Conservation (phyloP, 2,113 vertebrate species). For the Orientallactaga bullata region DNA sequence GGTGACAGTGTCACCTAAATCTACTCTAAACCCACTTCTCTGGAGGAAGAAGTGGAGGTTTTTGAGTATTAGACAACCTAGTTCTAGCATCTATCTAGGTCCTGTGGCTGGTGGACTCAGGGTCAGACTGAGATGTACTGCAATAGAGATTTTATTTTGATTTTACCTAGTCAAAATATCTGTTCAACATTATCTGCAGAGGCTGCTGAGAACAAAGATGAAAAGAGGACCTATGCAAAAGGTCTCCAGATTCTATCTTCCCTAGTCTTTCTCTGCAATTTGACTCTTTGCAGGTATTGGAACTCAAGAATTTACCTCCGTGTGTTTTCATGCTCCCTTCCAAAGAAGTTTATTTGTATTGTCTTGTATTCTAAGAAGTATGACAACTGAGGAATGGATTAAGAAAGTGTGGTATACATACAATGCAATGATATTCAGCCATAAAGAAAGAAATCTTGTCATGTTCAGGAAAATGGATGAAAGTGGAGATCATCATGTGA, state of each 20-base stretch:
- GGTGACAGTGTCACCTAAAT: neutral
- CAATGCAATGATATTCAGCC: neutral
- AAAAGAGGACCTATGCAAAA: neutral
- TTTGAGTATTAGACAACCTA: neutral
- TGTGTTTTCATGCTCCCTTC: neutral
- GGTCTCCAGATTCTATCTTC: neutral
- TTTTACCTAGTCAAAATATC: neutral
- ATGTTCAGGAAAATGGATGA: neutral
- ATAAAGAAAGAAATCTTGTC: neutral
- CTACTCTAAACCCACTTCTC: neutral
- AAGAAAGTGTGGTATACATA: neutral
- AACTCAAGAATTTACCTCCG: neutral
- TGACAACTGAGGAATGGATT: neutral
- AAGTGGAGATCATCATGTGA: neutral
- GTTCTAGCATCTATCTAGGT: neutral
- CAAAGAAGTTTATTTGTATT: neutral
- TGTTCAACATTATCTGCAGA: neutral
- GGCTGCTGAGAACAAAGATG: neutral
- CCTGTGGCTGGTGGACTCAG: neutral
- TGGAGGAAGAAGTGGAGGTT: neutral
- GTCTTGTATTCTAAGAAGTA: neutral
- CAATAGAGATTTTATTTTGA: neutral
- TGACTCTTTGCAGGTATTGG: neutral
- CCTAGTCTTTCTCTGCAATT: neutral
- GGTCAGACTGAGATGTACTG: neutral